Conservation (phyloP, 2,797 vertebrate genomes). For the Dendrocincla tyrannina region DNA sequence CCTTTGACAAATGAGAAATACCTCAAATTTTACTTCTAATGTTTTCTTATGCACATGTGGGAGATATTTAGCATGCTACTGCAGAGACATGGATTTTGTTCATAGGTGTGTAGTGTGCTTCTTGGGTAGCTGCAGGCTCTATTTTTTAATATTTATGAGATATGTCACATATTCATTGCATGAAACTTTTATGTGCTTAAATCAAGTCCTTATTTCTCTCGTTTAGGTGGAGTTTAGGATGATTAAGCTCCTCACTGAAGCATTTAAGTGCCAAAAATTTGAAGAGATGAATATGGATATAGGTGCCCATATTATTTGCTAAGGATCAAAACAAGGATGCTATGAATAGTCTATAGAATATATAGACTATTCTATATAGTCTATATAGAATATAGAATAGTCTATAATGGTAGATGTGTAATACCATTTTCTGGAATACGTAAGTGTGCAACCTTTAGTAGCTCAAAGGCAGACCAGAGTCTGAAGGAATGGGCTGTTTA, state of each 20-base stretch:
- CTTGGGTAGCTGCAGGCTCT: not conserved
- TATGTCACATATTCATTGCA: not conserved
- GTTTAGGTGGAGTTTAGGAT: not conserved
- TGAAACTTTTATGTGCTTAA: not conserved
- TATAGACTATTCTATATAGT: too few species aligned
- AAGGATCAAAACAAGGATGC: not conserved
- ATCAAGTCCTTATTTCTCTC: not conserved
- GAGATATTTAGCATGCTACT: not conserved
- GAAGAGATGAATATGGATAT: not conserved
- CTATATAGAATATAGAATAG: not conserved
- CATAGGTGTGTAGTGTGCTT: not conserved
- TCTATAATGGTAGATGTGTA: not conserved
- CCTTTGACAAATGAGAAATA: not conserved
- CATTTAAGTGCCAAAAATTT: not conserved
- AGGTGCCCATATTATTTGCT: not conserved
- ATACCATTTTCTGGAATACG: not conserved
- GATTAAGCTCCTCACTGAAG: not conserved
- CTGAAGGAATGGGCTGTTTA: not conserved
- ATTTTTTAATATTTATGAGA: not conserved
- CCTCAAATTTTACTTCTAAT: not conserved
- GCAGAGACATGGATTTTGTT: not conserved
- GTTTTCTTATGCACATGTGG: rapidly evolving
- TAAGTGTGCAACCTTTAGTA: rapidly evolving
- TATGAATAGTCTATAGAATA: not conserved
- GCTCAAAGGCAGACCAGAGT: not conserved